phyloP scores from a whole-genome alignment of 1,140 invertebrate genomes.

The Tetragonula clypearis region DNA sequence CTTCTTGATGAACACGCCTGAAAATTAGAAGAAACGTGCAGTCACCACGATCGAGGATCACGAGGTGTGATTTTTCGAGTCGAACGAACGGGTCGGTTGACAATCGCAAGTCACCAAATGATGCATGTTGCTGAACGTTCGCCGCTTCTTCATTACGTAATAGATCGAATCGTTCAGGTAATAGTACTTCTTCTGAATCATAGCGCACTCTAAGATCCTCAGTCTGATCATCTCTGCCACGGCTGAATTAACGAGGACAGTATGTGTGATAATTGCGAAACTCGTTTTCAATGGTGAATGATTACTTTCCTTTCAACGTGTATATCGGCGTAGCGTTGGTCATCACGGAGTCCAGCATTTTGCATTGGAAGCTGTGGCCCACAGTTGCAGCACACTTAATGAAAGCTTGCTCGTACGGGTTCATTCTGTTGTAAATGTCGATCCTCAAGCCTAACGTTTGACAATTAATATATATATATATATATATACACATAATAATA shows the following conservation, averaged over 20 bases:
- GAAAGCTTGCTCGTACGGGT: constrained; percentile 83
- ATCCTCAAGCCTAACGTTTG: constrained; percentile 38
- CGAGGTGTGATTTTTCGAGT: background rate
- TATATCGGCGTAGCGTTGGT: constrained; percentile 73
- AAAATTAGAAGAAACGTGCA: background rate
- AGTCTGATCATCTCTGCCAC: constrained; percentile 82
- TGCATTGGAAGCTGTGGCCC: constrained; percentile 82
- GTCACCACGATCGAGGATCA: background rate
- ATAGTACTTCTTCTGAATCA: constrained; percentile 73
- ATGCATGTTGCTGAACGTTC: constrained; percentile 71
- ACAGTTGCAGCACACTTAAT: constrained; percentile 83
- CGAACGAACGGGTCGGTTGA: constrained; percentile 48
- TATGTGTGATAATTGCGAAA: background rate
- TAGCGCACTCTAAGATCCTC: constrained; percentile 83
- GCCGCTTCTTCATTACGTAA: constrained; percentile 43
- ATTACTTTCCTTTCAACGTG: constrained; percentile 76
- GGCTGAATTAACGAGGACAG: constrained; percentile 69
- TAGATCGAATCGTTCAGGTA: constrained; percentile 31
- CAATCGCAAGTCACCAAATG: constrained; percentile 64
- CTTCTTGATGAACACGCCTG: background rate
- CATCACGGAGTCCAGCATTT: constrained; percentile 80
- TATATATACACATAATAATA: too few relatives aligned
- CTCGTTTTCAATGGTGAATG: constrained; percentile 17
- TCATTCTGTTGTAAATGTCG: constrained; percentile 62
- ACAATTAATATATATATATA: too few relatives aligned